These are phyloP conservation scores for Habroteleia sp. DNA, from an alignment of 2,888 invertebrate species.

Conservation along the genomic window DNA sequence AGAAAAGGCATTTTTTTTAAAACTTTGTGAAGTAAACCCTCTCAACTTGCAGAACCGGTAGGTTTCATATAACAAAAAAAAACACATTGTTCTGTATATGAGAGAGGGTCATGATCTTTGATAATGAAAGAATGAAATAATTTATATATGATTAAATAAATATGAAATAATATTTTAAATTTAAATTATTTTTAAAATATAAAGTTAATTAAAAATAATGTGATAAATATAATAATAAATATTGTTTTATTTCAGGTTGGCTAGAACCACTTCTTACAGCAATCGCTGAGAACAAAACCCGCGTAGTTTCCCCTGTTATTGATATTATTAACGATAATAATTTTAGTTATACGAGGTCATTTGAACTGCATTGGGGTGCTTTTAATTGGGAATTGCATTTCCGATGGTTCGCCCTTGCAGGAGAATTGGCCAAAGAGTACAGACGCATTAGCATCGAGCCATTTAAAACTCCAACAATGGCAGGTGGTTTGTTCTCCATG, in stretches of 20 bases:
- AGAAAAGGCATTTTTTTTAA: too few species aligned
- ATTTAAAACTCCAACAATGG: constrained; percentile 94
- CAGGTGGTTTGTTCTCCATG: constrained; percentile 96
- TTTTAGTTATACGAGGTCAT: constrained; percentile 94
- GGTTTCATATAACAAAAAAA: too few species aligned
- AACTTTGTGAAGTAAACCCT: too few species aligned
- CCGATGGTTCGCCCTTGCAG: constrained; percentile 90
- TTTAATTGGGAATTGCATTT: constrained; percentile 99
- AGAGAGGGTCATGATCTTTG: too few species aligned
- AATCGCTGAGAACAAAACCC: constrained; percentile 84
- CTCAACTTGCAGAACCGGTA: too few species aligned
- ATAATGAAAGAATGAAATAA: too few species aligned
- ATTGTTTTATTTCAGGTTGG: constrained; percentile 84
- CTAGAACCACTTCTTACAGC: constrained; percentile 87
- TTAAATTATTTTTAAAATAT: too few species aligned
- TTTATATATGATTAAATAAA: neutral
- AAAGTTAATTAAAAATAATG: neutral
- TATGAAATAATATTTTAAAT: too few species aligned
- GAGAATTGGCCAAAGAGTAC: constrained; percentile 84
- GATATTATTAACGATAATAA: constrained; percentile 98
- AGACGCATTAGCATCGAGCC: constrained; percentile 86
- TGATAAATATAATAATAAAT: neutral
- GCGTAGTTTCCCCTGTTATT: constrained; percentile 91
- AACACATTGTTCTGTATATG: too few species aligned
- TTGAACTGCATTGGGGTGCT: constrained; percentile 98